Evolutionary conservation across 2,888 invertebrate genomes (phyloP).

Genomic region (Lasioglossum villosulum): DNA sequence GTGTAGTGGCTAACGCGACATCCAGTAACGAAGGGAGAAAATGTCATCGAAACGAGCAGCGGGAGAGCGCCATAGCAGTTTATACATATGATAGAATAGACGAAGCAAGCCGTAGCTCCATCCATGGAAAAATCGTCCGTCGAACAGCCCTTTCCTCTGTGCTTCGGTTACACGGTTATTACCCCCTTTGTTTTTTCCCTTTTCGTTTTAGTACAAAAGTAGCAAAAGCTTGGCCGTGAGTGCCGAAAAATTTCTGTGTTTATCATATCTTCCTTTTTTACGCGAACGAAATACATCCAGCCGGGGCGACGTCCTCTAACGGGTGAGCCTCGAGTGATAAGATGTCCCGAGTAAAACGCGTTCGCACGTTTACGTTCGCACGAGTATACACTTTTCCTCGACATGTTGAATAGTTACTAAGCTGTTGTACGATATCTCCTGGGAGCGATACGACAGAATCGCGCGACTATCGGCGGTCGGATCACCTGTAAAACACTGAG

Average conservation of each 20-base stretch:
- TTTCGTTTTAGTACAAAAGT: slow-evolving; percentile 62
- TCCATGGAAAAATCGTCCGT: slow-evolving; percentile 20
- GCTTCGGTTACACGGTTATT: slow-evolving; percentile 15
- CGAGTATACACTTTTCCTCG: slow-evolving; percentile 14
- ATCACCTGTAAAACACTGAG: slow-evolving; percentile 30
- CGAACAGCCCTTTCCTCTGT: slow-evolving; percentile 5
- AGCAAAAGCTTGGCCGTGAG: slow-evolving; percentile 63
- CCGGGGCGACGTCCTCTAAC: background rate
- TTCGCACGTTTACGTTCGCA: slow-evolving; percentile 2
- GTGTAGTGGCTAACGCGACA: background rate
- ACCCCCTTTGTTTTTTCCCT: slow-evolving; percentile 15
- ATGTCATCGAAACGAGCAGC: slow-evolving; percentile 20
- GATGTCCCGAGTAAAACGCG: slow-evolving; percentile 21
- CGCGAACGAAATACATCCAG: background rate
- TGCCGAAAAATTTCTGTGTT: slow-evolving; percentile 43
- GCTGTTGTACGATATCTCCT: slow-evolving; percentile 26
- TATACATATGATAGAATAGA: slow-evolving; percentile 13
- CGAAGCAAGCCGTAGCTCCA: slow-evolving; percentile 41
- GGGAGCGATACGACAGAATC: slow-evolving; percentile 33
- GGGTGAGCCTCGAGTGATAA: slow-evolving; percentile 34
- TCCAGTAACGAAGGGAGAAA: background rate
- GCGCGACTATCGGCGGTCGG: slow-evolving; percentile 29
- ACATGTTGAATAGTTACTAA: slow-evolving; percentile 15
- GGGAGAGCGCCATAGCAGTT: slow-evolving; percentile 11
- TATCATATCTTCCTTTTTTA: slow-evolving; percentile 7